Base-by-base conservation (phyloP, 2,113 vertebrate genomes). In the Crotalus helleri region DNA sequence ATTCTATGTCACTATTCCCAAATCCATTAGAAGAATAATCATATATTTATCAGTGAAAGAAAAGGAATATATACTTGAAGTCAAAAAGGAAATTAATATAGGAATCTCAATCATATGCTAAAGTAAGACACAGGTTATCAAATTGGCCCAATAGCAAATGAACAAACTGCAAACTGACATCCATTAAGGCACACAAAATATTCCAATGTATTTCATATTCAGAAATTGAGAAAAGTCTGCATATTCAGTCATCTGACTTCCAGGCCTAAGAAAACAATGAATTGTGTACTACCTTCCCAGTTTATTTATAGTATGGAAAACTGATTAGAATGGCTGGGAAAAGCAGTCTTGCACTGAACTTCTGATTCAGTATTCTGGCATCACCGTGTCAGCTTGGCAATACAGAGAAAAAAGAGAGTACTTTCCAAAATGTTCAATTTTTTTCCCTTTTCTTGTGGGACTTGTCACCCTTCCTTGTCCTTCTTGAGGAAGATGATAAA, bases 401-500 rank as follows among this genome's bases (percentile, higher is more conserved):
- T 88, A 23, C 23, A 53, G 29, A 11, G 85, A 54, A 9, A 24
- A 10, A 2, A 59, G 24, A 44, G 61, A 24, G 39, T 11, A 5
- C 61, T 90, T 51, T n/a, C 26, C 54, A 53, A 90, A 90, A 33
- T 21, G 7, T 46, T 85, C 44, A 5, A 5, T 0, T 23, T 17
- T 46, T 89, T 64, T 19, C 87, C 55, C 39, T 85, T 93, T 61
- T 51, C 74, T 49, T 85, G 11, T n/a, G 21, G 54, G 69, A 12
- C 46, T 85, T 95, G 85, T 94, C 91, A 29, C 93, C 94, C 91
- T 61, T 95, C 95, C 90, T 64, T 93, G 90, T 88, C 92, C 94
- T 97, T 96, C 91, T 90, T 94, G 95, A 94, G 96, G 94, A 97
- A 96, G 96, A 98, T 95, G 97, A 97, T 97, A 96, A 93, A 96